These are phyloP conservation scores for Microplitis deprimator DNA, from an alignment of 2,888 invertebrate species.

Conservation along the genomic window DNA sequence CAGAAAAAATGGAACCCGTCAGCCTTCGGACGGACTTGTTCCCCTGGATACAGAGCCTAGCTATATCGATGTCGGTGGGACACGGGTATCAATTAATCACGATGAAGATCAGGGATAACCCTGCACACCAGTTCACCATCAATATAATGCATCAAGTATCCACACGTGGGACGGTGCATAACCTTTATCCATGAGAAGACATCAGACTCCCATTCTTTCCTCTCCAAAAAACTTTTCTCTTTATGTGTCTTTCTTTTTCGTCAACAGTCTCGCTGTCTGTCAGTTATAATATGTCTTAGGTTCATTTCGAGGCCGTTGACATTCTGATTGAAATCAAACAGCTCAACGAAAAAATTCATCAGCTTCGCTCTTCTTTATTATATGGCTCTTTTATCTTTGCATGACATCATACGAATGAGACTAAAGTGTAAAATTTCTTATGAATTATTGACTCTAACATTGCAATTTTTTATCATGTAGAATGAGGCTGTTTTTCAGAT, in stretches of 20 bases:
- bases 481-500: constrained; percentile 11
- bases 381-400: neutral
- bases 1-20: constrained; percentile 53
- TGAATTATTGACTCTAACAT: neutral
- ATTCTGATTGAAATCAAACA: constrained; percentile 33
- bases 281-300: constrained; percentile 22
- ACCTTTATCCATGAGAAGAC: constrained; percentile 39
- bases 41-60: constrained; percentile 34
- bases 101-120: constrained; percentile 61
- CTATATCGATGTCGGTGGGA: constrained; percentile 53
- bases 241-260: constrained; percentile 35
- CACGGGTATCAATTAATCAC: constrained; percentile 67
- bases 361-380: constrained; percentile 16
- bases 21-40: constrained; percentile 51
- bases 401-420: constrained; percentile 5
- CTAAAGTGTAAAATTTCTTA: constrained; percentile 8
- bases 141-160: constrained; percentile 49
- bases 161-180: constrained; percentile 50
- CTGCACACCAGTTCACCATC: constrained; percentile 47
- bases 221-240: constrained; percentile 32
- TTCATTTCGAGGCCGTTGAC: constrained; percentile 33
- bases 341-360: constrained; percentile 32
- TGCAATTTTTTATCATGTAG: constrained; percentile 3
- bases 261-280: constrained; percentile 34
- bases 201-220: constrained; percentile 26